These are phyloP conservation scores for Sebastes kiyomatsui DNA, from an alignment of 2,797 vertebrate species.

Conservation along the genomic window DNA sequence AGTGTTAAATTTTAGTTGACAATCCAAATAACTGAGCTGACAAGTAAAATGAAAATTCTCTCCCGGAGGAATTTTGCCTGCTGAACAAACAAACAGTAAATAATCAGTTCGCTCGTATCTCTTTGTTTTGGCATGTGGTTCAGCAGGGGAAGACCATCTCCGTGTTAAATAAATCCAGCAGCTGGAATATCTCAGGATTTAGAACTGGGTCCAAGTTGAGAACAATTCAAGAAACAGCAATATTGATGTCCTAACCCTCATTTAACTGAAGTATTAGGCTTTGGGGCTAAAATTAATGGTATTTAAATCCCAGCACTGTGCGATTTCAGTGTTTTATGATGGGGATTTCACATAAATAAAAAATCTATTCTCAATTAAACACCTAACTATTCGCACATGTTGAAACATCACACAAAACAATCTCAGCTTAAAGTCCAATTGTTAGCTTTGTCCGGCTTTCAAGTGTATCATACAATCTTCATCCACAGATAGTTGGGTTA, in stretches of 20 bases:
- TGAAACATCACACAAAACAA: neutral
- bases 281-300: neutral
- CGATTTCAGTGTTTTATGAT: slow-evolving; percentile 6
- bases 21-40: slow-evolving; percentile 54
- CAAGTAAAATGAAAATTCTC: slow-evolving; percentile 40
- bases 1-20: slow-evolving; percentile 45
- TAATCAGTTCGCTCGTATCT: slow-evolving; percentile 43
- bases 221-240: slow-evolving; percentile 10
- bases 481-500: neutral
- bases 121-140: slow-evolving; percentile 42
- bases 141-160: slow-evolving; percentile 27
- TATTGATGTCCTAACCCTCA: neutral
- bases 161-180: slow-evolving; percentile 29
- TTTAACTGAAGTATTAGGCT: neutral
- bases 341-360: neutral
- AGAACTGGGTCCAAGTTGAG: neutral
- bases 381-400: slow-evolving; percentile 1
- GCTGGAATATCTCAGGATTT: neutral
- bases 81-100: slow-evolving; percentile 57
- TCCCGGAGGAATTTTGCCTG: slow-evolving; percentile 21
- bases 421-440: neutral
- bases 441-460: neutral
- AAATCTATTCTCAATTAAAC: neutral
- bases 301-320: neutral
- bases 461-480: neutral